These are phyloP conservation scores for Pelochelys cantorii DNA, from an alignment of 2,797 vertebrate species.

Conservation along the genomic window DNA sequence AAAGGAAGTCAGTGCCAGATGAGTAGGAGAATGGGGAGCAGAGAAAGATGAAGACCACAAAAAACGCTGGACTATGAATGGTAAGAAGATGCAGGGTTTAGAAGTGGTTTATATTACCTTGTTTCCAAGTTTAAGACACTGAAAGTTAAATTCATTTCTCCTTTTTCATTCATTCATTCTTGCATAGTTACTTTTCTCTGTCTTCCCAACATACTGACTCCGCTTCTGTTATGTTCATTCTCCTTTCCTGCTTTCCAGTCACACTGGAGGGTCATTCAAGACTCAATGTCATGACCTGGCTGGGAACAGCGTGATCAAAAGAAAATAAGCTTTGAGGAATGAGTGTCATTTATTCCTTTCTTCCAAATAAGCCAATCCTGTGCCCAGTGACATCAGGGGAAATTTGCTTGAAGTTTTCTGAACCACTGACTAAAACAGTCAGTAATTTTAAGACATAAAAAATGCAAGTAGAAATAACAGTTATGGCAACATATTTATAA, in stretches of 20 bases:
- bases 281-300: slow-evolving; percentile 6
- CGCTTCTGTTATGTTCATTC: background rate
- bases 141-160: background rate
- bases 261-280: slow-evolving; percentile 42
- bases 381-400: background rate
- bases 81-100: background rate
- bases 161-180: background rate
- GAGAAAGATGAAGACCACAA: fast-evolving
- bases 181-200: background rate
- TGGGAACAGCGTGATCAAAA: slow-evolving; percentile 2
- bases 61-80: fast-evolving
- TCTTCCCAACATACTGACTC: background rate
- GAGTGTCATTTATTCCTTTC: background rate
- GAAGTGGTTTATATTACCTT: background rate
- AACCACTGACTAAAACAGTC: background rate
- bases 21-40: fast-evolving
- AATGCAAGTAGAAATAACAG: background rate
- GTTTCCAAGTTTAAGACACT: background rate
- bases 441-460: background rate
- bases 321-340: slow-evolving; percentile 38
- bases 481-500: background rate
- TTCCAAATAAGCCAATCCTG: background rate
- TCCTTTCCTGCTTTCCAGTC: background rate
- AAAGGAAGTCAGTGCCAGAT: background rate
- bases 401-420: background rate